Base-by-base conservation (phyloP, 2,888 invertebrate genomes). In the Imbricaverruca yamaguchii region DNA sequence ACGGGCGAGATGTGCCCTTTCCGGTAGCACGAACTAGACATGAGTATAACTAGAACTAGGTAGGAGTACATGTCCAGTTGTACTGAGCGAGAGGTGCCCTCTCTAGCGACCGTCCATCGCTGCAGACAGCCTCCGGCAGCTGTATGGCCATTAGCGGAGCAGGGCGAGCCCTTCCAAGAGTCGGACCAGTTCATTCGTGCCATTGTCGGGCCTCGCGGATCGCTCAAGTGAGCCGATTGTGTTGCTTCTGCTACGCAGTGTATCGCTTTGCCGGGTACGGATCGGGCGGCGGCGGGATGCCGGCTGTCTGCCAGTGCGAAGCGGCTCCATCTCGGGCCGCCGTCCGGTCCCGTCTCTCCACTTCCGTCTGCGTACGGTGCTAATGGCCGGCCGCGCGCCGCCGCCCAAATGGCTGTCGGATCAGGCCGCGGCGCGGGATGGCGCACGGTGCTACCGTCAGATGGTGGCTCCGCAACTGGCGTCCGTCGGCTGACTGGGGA, bases 311-410 rank as follows among this genome's bases (percentile, higher is more conserved):
- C 69, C 69, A 69, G 69, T 39, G 69, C 69, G 23, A 39, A 9
- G 15, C 69, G 10, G 12, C 69, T 69, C 69, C 69, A 69, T 69
- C 69, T 69, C 12, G 69, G 39, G 15, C 25, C 23, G 39, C 39
- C 69, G 69, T 69, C 69, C 69, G 69, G 69, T 39, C 15, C 69
- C 39, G 69, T 69, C 69, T 69, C 39, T 39, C 69, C 39, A 25
- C 69, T 69, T 69, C 69, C 69, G 69, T 39, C 39, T 25, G 39
- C 39, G 39, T 2, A 13, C 69, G 13, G 69, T 69, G 69, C 69
- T 69, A 39, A 69, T 69, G 69, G 65, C 13, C 39, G 15, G 69
- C 69, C 39, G 39, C 39, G 25, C 69, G 39, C 69, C 39, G 8
- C 61, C 18, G 61, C 61, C 61, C 18, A 61, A 61, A 61, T 61